Percentiles rank a stretch among this genome's conserved stretches.
Conservation (phyloP, 2,113 vertebrate genomes). For the Gorsachius goisagi region DNA sequence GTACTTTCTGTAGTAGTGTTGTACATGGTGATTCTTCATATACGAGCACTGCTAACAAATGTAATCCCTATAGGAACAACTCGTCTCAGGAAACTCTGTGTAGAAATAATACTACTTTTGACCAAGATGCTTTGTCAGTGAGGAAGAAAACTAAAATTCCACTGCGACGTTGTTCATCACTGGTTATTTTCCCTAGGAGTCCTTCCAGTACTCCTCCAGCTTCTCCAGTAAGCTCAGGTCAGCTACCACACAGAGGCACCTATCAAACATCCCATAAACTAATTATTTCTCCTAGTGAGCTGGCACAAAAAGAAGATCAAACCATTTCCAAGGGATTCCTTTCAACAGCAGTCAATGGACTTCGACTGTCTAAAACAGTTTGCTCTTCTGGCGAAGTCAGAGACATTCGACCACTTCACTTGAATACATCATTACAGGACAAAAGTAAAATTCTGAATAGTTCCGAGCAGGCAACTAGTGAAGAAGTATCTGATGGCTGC, state of each 20-base stretch:
- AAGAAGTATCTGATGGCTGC: conserved; percentile 74
- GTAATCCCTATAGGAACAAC: conserved; percentile 67
- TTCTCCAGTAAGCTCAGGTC: conserved; percentile 79
- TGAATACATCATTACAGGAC: conserved; percentile 73
- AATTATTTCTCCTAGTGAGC: conserved; percentile 74
- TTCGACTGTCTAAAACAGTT: conserved; percentile 78
- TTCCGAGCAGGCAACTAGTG: conserved; percentile 35
- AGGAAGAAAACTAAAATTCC: conserved; percentile 78
- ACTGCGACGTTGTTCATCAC: conserved; percentile 89
- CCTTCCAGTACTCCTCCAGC: conserved; percentile 87
- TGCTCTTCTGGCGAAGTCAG: conserved; percentile 70
- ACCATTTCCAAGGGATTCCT: conserved; percentile 75
- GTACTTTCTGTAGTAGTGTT: conserved; percentile 10
- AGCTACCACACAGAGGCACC: conserved; percentile 66
- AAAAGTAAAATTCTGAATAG: conserved; percentile 48
- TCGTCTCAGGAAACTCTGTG: conserved; percentile 75
- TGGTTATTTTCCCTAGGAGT: conserved; percentile 92
- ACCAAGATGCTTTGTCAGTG: conserved; percentile 73
- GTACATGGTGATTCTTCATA: background rate
- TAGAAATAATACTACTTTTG: conserved; percentile 77
- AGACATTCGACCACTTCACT: conserved; percentile 79
- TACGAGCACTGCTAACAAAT: background rate
- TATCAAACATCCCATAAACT: conserved; percentile 81
- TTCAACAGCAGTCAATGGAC: conserved; percentile 79
- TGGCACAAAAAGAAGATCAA: conserved; percentile 68